Percentiles rank a stretch among this genome's conserved stretches.
Evolutionary conservation across 2,888 invertebrate species (phyloP).

Genomic region (Calliphora vomitoria): DNA sequence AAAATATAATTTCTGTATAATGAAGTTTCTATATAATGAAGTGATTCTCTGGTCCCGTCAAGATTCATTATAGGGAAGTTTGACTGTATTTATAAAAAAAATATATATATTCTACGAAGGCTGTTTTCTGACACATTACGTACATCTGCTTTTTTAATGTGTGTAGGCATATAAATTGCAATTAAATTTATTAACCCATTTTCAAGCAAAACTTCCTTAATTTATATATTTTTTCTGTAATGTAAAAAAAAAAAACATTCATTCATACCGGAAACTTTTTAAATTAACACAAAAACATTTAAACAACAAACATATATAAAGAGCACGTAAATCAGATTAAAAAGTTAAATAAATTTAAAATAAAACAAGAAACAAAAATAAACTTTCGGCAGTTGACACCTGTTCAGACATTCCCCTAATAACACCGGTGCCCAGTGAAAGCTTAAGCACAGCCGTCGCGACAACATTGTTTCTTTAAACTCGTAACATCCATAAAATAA

Average conservation of each 20-base stretch:
- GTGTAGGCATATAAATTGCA: not conserved
- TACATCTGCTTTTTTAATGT: not conserved
- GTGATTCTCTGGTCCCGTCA: too few relatives aligned
- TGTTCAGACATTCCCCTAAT: conserved; percentile 11
- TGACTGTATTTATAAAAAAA: too few relatives aligned
- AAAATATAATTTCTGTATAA: too few relatives aligned
- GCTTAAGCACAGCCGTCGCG: not conserved
- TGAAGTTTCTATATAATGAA: too few relatives aligned
- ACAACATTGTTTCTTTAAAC: not conserved
- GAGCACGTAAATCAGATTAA: conserved; percentile 10
- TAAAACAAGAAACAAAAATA: not conserved
- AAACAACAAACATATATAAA: not conserved
- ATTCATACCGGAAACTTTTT: conserved; percentile 38
- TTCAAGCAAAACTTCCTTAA: conserved; percentile 15
- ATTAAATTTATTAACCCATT: conserved; percentile 32
- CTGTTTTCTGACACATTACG: too few relatives aligned
- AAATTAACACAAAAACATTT: conserved; percentile 24
- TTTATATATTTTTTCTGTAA: not conserved
- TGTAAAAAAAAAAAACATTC: not conserved
- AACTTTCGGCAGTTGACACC: conserved; percentile 14
- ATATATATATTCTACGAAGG: too few relatives aligned
- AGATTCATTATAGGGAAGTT: too few relatives aligned
- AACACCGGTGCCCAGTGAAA: not conserved
- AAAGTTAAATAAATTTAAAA: not conserved
- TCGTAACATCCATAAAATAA: conserved; percentile 2